Evolutionary conservation across 2,797 vertebrate species (phyloP).

Genomic region (Phoebastria nigripes): DNA sequence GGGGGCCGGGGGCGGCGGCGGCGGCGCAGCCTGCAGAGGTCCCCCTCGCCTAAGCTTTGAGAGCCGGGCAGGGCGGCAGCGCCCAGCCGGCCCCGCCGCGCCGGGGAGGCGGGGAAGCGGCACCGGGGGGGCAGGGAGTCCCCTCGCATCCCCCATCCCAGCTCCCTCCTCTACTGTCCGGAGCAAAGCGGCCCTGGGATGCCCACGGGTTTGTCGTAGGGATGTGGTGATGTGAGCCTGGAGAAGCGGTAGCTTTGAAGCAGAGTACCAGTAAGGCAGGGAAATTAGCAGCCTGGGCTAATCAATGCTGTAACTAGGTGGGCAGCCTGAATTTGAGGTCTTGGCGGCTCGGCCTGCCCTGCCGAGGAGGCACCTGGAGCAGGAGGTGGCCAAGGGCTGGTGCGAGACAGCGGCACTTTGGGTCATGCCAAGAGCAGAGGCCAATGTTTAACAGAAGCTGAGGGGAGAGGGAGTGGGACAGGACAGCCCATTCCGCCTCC

Average conservation of each 20-base stretch:
- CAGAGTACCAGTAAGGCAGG: neutral
- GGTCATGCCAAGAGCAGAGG: neutral
- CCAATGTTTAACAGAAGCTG: neutral
- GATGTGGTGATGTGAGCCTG: neutral
- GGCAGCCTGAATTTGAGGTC: neutral
- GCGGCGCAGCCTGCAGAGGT: constrained; percentile 40
- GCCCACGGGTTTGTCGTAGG: accelerated
- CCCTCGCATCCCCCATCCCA: too few species aligned
- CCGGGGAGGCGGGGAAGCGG: neutral
- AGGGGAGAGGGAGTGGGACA: too few species aligned
- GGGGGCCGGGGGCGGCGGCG: neutral
- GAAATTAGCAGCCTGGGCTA: neutral
- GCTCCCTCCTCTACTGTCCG: accelerated
- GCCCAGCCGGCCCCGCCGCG: neutral
- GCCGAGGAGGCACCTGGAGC: neutral
- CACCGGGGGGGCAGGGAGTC: neutral
- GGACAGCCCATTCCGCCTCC: neutral
- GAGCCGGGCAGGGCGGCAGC: neutral
- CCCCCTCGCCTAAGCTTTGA: constrained; percentile 58
- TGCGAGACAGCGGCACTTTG: accelerated
- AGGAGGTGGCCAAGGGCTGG: neutral
- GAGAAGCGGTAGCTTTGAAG: neutral
- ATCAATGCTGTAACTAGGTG: accelerated
- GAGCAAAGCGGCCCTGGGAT: neutral
- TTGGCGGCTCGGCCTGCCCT: accelerated